Conservation (phyloP, 2,113 vertebrate species). For the Mohoua ochrocephala region DNA sequence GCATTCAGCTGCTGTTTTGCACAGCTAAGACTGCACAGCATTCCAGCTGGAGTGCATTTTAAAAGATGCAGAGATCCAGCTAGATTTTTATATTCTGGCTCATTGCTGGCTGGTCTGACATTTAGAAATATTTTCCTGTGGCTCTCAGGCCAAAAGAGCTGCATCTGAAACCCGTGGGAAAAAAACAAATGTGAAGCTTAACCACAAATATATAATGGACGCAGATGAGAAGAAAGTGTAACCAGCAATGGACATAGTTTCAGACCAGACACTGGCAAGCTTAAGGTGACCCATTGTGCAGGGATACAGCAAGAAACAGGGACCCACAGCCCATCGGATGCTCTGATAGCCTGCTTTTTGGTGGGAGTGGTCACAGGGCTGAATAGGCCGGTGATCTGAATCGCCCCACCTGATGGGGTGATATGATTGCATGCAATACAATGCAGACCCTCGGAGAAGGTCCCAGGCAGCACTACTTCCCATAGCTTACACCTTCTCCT, state of each 20-base stretch:
- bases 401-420: background rate
- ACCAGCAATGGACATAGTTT: background rate
- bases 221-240: background rate
- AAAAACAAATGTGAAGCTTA: background rate
- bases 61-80: background rate
- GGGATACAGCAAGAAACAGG: background rate
- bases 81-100: background rate
- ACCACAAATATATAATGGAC: background rate
- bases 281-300: background rate
- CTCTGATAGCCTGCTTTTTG: background rate
- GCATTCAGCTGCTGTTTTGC: background rate
- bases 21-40: background rate
- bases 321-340: background rate
- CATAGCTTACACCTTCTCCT: background rate
- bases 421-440: background rate
- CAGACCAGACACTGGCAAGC: background rate
- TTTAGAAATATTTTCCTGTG: background rate
- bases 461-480: background rate
- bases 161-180: background rate
- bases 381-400: background rate
- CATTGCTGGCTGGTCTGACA: background rate
- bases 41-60: background rate
- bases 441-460: background rate
- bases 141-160: background rate
- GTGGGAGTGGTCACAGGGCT: background rate